Percentiles rank a stretch among this genome's conserved stretches.
Evolutionary conservation across 1,140 invertebrate genomes (phyloP).

Genomic region (Harpegnathos saltator): DNA sequence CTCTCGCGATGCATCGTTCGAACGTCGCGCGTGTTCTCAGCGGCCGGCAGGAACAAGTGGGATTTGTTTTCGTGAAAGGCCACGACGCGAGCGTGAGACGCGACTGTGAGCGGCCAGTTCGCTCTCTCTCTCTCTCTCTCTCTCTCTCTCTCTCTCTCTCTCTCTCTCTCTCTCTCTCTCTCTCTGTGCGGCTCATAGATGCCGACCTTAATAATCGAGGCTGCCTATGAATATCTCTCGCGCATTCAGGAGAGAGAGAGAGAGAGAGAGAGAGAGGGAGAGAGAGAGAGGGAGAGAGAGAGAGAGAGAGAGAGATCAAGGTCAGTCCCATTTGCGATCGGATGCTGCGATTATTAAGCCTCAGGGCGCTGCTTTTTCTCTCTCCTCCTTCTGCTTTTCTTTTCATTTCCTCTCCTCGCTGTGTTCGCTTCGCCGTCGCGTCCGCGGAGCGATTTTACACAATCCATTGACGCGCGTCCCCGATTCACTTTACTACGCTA

Average conservation of each 20-base stretch:
- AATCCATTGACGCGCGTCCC: slow-evolving; percentile 22
- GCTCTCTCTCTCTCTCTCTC: too few species aligned
- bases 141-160: too few species aligned
- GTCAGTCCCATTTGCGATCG: slow-evolving; percentile 64
- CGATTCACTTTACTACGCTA: neutral
- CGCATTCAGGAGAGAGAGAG: slow-evolving; percentile 43
- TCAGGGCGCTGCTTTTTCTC: slow-evolving; percentile 6
- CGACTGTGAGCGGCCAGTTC: slow-evolving; percentile 35
- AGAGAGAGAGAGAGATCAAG: slow-evolving; percentile 70
- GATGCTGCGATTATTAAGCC: slow-evolving; percentile 58
- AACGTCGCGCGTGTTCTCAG: too few species aligned
- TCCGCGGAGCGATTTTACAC: too few species aligned
- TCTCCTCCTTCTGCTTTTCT: slow-evolving; percentile 20
- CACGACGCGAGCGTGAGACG: neutral
- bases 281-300: too few species aligned
- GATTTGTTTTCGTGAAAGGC: slow-evolving; percentile 38
- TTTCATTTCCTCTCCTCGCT: neutral
- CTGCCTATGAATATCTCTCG: slow-evolving; percentile 66
- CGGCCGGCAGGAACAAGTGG: neutral
- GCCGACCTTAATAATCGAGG: slow-evolving; percentile 67
- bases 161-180: too few species aligned
- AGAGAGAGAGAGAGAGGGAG: too few species aligned
- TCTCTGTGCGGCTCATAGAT: slow-evolving; percentile 63
- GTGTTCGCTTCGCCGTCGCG: too few species aligned
- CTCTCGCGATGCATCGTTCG: slow-evolving; percentile 1